Percentiles rank a stretch among this genome's conserved stretches.
phyloP scores from a whole-genome alignment of 1,140 invertebrate species.

The Psilanteris sp. region DNA sequence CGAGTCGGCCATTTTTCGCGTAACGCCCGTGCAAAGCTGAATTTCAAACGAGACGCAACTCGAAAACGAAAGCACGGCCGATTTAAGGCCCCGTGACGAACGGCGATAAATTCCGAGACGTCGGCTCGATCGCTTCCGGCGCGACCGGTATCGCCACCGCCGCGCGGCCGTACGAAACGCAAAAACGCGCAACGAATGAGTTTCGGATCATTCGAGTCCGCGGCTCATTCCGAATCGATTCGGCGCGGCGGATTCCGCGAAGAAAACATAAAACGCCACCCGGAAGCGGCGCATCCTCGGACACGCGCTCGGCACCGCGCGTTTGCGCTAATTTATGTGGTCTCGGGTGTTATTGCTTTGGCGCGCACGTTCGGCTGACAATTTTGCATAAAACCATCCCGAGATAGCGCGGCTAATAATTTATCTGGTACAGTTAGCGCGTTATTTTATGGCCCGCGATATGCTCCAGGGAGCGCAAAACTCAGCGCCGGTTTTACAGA shows the following conservation, averaged over 20 bases:
- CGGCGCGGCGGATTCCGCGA: neutral
- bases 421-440: slow-evolving; percentile 46
- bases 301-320: slow-evolving; percentile 3
- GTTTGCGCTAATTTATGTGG: slow-evolving; percentile 29
- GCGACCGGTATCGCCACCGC: too few species aligned
- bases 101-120: slow-evolving; percentile 16
- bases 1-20: too few species aligned
- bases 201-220: slow-evolving; percentile 13
- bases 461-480: slow-evolving; percentile 34
- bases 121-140: neutral
- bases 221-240: slow-evolving; percentile 9
- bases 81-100: slow-evolving; percentile 20
- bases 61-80: slow-evolving; percentile 1
- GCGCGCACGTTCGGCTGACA: slow-evolving; percentile 22
- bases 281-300: slow-evolving; percentile 12
- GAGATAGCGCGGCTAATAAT: slow-evolving; percentile 38
- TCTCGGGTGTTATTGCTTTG: slow-evolving; percentile 17
- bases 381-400: slow-evolving; percentile 26
- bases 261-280: slow-evolving; percentile 12
- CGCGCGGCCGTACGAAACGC: too few species aligned
- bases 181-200: slow-evolving; percentile 7
- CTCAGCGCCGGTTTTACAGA: slow-evolving; percentile 20
- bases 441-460: slow-evolving; percentile 36
- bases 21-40: too few species aligned
- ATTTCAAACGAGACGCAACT: slow-evolving; percentile 8